A percentile compares a stretch with the other conserved stretches of the same genome.
phyloP scores from a whole-genome alignment of 2,113 vertebrate genomes.

The Pantherophis guttatus region DNA sequence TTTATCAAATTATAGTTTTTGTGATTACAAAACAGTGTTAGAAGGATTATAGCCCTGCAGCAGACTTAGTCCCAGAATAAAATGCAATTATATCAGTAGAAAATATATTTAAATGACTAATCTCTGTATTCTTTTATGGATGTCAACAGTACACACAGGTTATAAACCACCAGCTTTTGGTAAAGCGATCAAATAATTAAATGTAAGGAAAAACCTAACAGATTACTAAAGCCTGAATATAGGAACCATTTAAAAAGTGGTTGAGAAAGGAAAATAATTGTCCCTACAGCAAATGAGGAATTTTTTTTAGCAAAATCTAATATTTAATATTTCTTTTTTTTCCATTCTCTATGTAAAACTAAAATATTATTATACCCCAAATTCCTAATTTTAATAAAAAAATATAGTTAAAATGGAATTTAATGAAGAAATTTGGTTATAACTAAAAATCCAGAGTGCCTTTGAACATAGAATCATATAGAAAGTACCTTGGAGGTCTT shows the following conservation, averaged over 20 bases:
- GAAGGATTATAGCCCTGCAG: not conserved
- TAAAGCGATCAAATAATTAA: not conserved
- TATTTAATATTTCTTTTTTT: not conserved
- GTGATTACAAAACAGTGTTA: not conserved
- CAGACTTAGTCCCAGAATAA: not conserved
- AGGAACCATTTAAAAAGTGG: not conserved
- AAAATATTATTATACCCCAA: not conserved
- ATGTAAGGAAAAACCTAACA: not conserved
- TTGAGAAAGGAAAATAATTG: not conserved
- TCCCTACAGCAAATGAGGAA: not conserved
- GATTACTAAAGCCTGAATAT: not conserved
- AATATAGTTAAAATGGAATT: not conserved
- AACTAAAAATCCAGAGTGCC: not conserved
- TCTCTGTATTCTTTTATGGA: not conserved
- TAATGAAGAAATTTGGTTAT: not conserved
- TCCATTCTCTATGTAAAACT: not conserved
- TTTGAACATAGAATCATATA: not conserved
- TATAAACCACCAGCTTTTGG: not conserved
- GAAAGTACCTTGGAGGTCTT: too few species aligned
- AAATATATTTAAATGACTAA: not conserved
- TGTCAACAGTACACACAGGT: not conserved
- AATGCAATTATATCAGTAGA: not conserved
- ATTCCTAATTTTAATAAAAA: not conserved
- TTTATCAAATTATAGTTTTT: not conserved
- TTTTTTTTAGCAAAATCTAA: not conserved